Base-by-base conservation (phyloP, 1,140 invertebrate species). In the Heliconius eleuchia region DNA sequence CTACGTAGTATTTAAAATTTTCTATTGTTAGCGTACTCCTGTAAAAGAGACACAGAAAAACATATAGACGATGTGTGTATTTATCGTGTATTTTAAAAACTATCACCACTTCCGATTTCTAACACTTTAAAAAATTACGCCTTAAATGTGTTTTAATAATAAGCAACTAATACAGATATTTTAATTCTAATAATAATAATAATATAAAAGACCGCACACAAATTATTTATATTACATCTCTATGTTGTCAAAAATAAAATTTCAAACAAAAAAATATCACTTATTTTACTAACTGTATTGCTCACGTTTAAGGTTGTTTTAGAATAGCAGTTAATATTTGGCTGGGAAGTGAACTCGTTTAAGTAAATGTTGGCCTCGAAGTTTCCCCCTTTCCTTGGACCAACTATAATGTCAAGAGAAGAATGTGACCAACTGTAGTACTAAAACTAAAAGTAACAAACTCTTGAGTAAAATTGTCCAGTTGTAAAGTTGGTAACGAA, bases 391-490 rank as follows among this genome's bases (percentile, higher is more conserved):
- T 66, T 27, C 18, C 19, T 9, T 27, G 19, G 74, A 39, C 71
- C 8, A 70, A 50, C 74, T 70, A 76, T 76, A 46, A 66, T 11
- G 74, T 76, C 57, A 74, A 74, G 73, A 71, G 71, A 71, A 71
- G 70, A 75, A 75, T 75, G 55, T 75, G 5, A 34, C 60, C 71
- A 66, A 76, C 30, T 37, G 18, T 39, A 5, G n/a, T 60, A 23
- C 57, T 37, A 60, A 82, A 57, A 80, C 34, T 79, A 52, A 74
- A 37, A 80, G 71, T 57, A 73, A 46, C 74, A 71, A 71, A 71
- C 76, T 70, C 74, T 76, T 66, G 39, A 78, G 30, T 39, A 37
- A 39, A 71, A 71, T 8, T 71, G 71, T 71, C 37, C 71, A 66
- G 23, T 30, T 66, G 60, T 66, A 66, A 66, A 66, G 60, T 66